These are phyloP conservation scores for Nephila pilipes DNA, from an alignment of 1,140 invertebrate species.

Conservation along the genomic window DNA sequence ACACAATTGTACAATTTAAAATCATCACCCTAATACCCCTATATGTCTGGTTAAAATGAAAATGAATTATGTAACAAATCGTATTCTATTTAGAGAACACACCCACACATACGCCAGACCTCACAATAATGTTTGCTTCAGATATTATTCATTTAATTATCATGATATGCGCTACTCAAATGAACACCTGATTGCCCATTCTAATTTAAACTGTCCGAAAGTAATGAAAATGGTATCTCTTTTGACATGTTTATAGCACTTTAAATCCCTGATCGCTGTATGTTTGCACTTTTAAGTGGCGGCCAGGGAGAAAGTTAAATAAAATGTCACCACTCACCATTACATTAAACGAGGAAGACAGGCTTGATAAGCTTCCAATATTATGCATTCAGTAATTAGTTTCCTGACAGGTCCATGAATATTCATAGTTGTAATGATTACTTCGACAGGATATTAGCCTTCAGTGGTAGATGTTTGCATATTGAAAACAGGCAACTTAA, in stretches of 20 bases:
- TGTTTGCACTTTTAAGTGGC: not conserved
- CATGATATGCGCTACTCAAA: not conserved
- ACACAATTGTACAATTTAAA: too few species aligned
- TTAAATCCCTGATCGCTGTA: not conserved
- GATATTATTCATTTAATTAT: not conserved
- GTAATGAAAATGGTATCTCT: not conserved
- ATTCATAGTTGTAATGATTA: not conserved
- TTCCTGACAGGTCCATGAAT: not conserved
- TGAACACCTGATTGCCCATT: not conserved
- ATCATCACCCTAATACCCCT: too few species aligned
- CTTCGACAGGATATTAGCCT: not conserved
- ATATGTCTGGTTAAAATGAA: not conserved
- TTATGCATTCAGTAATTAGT: not conserved
- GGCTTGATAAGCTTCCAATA: not conserved
- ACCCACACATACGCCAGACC: not conserved
- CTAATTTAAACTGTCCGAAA: conserved; percentile 1
- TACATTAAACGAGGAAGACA: not conserved
- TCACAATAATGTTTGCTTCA: not conserved
- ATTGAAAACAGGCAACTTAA: too few species aligned
- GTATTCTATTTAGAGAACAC: not conserved
- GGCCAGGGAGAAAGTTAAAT: not conserved
- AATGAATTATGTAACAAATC: not conserved
- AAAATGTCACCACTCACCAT: not conserved
- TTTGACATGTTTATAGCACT: conserved; percentile 19
- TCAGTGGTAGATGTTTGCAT: not conserved